Conservation (phyloP, 2,888 invertebrate genomes). For the Alcis repandata region DNA sequence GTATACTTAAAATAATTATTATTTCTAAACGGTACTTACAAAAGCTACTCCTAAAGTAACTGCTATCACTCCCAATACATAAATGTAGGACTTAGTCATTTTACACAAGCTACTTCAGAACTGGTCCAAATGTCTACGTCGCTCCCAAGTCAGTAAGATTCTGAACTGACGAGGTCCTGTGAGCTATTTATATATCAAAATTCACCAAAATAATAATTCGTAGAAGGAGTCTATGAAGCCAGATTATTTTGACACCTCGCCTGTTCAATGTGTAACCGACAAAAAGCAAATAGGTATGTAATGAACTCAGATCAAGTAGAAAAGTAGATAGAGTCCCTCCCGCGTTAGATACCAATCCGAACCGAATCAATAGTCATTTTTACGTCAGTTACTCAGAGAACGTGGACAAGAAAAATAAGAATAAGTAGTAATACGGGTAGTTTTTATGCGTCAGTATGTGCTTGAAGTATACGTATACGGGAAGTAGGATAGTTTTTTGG, state of each 20-base stretch:
- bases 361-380: too few species aligned
- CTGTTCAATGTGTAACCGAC: slow-evolving; percentile 9
- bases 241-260: slow-evolving; percentile 14
- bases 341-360: too few species aligned
- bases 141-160: slow-evolving; percentile 4
- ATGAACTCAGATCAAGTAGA: too few species aligned
- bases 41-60: slow-evolving; percentile 26
- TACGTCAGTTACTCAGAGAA: too few species aligned
- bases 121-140: neutral
- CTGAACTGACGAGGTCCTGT: slow-evolving; percentile 8
- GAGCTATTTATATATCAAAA: slow-evolving; percentile 27
- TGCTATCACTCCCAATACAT: slow-evolving; percentile 34
- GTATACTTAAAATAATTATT: too few species aligned
- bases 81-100: slow-evolving; percentile 29
- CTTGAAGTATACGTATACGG: too few species aligned
- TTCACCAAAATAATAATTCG: slow-evolving; percentile 1
- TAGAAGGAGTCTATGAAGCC: neutral
- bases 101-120: neutral
- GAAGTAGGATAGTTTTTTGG: too few species aligned
- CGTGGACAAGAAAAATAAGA: too few species aligned
- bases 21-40: slow-evolving; percentile 39
- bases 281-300: slow-evolving; percentile 15
- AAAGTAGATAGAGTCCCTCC: too few species aligned
- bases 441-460: too few species aligned
- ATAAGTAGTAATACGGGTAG: too few species aligned